These are phyloP conservation scores for Margarornis squamiger DNA, from an alignment of 2,797 vertebrate genomes.

Conservation along the genomic window DNA sequence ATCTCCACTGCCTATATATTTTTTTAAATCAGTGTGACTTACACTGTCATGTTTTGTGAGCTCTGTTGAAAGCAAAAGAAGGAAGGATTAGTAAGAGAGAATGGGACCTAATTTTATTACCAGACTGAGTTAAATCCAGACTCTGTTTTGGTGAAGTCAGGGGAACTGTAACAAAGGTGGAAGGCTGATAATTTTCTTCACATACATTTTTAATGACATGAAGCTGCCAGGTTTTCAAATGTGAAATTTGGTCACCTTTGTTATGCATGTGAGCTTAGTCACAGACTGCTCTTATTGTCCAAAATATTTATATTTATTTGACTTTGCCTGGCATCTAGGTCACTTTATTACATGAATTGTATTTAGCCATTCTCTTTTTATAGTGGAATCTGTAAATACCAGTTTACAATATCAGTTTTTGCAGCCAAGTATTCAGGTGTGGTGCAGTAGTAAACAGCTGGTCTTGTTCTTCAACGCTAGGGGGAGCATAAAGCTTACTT, in stretches of 20 bases:
- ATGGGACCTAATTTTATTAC: background rate
- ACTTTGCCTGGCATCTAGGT: background rate
- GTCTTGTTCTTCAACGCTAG: background rate
- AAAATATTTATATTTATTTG: background rate
- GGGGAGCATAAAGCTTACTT: background rate
- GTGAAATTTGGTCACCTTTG: background rate
- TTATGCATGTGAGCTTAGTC: background rate
- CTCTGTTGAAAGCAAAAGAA: background rate
- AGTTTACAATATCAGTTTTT: background rate
- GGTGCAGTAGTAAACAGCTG: background rate
- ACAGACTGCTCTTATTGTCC: background rate
- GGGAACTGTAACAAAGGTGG: background rate
- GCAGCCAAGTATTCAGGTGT: background rate
- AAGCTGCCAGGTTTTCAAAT: background rate
- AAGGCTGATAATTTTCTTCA: background rate
- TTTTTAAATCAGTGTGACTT: background rate
- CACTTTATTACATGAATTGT: background rate
- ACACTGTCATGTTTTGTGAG: background rate
- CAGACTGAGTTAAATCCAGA: background rate
- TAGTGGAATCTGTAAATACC: background rate
- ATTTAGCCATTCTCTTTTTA: background rate
- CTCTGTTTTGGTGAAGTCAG: background rate
- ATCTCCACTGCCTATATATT: background rate
- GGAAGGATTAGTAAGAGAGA: background rate
- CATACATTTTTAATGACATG: background rate